These are phyloP conservation scores for Zosterops japonicus DNA, from an alignment of 2,113 vertebrate genomes.

Conservation along the genomic window DNA sequence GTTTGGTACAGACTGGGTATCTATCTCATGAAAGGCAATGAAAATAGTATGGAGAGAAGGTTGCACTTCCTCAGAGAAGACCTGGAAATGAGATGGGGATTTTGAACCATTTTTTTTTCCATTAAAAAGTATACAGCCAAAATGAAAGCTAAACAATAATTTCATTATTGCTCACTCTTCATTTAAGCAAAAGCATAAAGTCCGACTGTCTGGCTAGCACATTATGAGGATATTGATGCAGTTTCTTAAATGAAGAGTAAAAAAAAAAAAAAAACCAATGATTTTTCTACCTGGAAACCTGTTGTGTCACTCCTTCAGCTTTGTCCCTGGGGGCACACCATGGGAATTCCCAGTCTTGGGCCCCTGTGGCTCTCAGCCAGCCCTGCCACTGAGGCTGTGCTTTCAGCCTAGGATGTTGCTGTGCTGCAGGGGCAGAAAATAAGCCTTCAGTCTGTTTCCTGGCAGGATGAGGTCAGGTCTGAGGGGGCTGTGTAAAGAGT, in stretches of 20 bases:
- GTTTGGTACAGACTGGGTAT: neutral
- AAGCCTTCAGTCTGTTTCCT: neutral
- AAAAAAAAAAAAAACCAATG: neutral
- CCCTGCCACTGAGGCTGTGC: neutral
- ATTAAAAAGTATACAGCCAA: neutral
- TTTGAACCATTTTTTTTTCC: neutral
- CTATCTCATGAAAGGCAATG: neutral
- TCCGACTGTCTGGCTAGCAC: neutral
- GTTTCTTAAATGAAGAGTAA: too few species aligned
- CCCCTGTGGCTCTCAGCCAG: slow-evolving; percentile 33
- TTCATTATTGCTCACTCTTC: neutral
- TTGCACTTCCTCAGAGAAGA: neutral
- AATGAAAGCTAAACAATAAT: neutral
- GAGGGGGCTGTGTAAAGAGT: neutral
- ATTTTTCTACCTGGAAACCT: slow-evolving; percentile 36
- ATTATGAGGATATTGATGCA: neutral
- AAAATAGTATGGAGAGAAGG: neutral
- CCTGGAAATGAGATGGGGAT: neutral
- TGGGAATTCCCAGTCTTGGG: slow-evolving; percentile 38
- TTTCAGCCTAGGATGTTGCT: slow-evolving; percentile 8
- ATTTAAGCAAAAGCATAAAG: neutral
- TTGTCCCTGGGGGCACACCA: slow-evolving; percentile 1
- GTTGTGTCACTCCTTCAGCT: neutral
- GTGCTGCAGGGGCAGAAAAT: neutral
- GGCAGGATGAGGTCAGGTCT: neutral